Conservation (phyloP, 2,888 invertebrate species). For the Halictus ligatus region DNA sequence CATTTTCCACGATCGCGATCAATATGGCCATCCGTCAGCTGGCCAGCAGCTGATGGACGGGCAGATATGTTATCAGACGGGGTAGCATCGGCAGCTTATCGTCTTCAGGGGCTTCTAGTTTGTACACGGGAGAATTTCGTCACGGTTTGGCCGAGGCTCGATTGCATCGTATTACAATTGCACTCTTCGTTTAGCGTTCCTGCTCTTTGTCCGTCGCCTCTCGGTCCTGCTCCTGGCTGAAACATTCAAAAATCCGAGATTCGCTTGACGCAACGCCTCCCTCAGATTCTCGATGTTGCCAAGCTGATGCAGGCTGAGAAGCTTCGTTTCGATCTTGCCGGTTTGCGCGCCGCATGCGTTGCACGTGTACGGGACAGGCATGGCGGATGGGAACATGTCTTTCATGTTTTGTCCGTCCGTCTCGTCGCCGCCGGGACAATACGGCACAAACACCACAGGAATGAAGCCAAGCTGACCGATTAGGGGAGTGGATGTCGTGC, state of each 20-base stretch:
- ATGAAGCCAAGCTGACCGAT: slow-evolving; percentile 87
- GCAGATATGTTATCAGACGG: slow-evolving; percentile 32
- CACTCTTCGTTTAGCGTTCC: slow-evolving; percentile 60
- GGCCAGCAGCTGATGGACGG: slow-evolving; percentile 71
- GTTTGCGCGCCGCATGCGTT: slow-evolving; percentile 85
- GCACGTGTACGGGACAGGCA: slow-evolving; percentile 88
- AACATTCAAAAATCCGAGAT: slow-evolving; percentile 78
- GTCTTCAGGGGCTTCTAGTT: slow-evolving; percentile 33
- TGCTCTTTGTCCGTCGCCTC: slow-evolving; percentile 63
- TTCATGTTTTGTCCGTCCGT: slow-evolving; percentile 83
- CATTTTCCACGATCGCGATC: background rate
- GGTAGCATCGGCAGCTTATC: slow-evolving; percentile 14
- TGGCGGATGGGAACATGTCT: slow-evolving; percentile 87
- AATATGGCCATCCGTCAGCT: slow-evolving; percentile 70
- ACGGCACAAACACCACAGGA: slow-evolving; percentile 90
- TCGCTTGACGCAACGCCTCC: slow-evolving; percentile 71
- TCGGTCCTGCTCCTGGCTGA: slow-evolving; percentile 63
- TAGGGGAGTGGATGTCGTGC: slow-evolving; percentile 71
- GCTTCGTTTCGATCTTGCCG: slow-evolving; percentile 61
- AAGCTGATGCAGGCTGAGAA: slow-evolving; percentile 71
- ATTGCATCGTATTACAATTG: slow-evolving; percentile 46
- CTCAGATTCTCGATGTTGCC: slow-evolving; percentile 72
- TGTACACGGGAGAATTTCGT: slow-evolving; percentile 17
- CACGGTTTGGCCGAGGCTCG: slow-evolving; percentile 13
- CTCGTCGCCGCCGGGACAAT: slow-evolving; percentile 87